Base-by-base conservation (phyloP, 2,888 invertebrate species). In the Escarpia spicata region DNA sequence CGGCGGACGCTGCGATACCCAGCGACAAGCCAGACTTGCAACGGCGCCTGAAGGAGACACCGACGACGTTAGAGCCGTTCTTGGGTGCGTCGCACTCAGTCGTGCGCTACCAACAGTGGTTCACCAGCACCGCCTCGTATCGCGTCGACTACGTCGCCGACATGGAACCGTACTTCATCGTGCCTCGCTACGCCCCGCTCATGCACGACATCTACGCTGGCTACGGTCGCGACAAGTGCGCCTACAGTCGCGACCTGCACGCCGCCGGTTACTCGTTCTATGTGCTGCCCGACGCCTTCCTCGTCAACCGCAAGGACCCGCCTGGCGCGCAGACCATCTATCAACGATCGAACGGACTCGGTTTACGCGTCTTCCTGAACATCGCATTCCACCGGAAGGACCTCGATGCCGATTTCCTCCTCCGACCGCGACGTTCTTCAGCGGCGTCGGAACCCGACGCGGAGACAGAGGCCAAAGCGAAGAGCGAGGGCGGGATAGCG, bases 151-250 rank as follows among this genome's bases (percentile, higher is more conserved):
- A 93, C 91, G 43, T 26, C n/a, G n/a, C 31, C 3, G 92, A 93
- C 91, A 93, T 93, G 93, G 93, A 93, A 44, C 93, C 93, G 43
- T 93, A 93, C 90, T 93, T 93, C 45, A 75, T 93, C 8, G 92
- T 92, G 58, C 2, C 37, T 10, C 31, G 52, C 12, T 12, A 37
- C 12, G 92, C 93, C n/a, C 93, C 93, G 19, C 26, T 93, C 37
- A 92, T 93, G 92, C 90, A 91, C 45, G 92, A 92, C 58, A 52
- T 92, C 60, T 93, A 75, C 44, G 43, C 90, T 0, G 93, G 93
- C n/a, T 93, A 93, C 90, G 93, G 93, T 26, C 45, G 93, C 31
- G 93, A 93, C 60, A 93, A 93, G 91, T 93, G 93, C 90, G 93
- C 93, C 26, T 93, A 93, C 93, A 92, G 92, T 37, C 75, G 92